Evolutionary conservation across 1,140 invertebrate species (phyloP).

Genomic region (Globodera rostochiensis): DNA sequence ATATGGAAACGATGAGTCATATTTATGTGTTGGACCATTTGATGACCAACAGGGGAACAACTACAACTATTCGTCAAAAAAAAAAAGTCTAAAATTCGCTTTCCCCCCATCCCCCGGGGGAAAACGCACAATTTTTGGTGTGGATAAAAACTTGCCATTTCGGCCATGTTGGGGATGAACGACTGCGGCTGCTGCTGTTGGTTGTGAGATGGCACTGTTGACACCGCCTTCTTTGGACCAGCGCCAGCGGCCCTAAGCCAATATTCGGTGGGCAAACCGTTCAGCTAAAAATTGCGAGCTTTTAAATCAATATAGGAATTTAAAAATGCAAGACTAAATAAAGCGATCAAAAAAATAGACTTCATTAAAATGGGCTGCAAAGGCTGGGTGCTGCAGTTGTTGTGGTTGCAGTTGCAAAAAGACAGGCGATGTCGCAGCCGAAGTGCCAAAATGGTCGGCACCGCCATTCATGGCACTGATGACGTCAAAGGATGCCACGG

Average conservation of each 20-base stretch:
- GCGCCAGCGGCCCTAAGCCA: neutral
- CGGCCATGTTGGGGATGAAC: neutral
- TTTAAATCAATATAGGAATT: neutral
- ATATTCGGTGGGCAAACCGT: neutral
- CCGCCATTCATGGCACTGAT: neutral
- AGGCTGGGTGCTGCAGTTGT: neutral
- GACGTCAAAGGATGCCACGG: neutral
- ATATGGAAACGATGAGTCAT: no score
- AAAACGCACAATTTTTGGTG: no score
- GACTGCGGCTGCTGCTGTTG: no score
- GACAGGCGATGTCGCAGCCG: no score
- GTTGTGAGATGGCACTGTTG: neutral
- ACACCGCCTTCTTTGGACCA: neutral
- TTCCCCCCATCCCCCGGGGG: no score
- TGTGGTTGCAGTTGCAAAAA: neutral
- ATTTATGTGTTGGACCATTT: no score
- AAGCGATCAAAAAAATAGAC: no score
- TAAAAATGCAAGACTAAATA: neutral
- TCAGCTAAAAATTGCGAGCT: neutral
- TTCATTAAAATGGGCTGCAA: neutral
- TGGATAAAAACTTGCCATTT: neutral
- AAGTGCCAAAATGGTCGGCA: no score
- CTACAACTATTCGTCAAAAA: no score
- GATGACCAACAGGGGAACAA: no score
- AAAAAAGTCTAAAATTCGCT: no score